These are phyloP conservation scores for Cyphomyrus plagiostoma DNA, from an alignment of 2,113 vertebrate genomes.

Conservation along the genomic window DNA sequence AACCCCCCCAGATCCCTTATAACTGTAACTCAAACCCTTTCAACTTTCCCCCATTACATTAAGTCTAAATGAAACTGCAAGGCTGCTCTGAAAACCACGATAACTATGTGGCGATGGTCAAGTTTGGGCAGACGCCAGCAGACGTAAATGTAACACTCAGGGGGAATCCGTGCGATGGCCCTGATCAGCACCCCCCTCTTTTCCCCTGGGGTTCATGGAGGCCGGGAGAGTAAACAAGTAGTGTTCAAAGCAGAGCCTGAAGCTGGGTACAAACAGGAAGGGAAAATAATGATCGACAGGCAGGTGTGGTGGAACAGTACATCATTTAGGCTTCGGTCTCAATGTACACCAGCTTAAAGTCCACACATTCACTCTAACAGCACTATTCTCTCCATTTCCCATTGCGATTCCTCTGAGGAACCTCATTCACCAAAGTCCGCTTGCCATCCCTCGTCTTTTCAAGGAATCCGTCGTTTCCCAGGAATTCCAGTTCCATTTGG, in stretches of 20 bases:
- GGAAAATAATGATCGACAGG: background rate
- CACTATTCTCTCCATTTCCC: conserved; percentile 27
- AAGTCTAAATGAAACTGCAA: background rate
- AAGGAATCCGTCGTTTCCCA: conserved; percentile 28
- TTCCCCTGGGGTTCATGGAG: background rate
- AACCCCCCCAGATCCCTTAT: background rate
- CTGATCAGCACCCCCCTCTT: background rate
- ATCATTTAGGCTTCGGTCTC: background rate
- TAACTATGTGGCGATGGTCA: background rate
- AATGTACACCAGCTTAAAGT: conserved; percentile 15
- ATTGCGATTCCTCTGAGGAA: background rate
- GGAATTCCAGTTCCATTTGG: background rate
- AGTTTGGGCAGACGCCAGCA: background rate
- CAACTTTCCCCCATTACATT: background rate
- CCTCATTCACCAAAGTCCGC: background rate
- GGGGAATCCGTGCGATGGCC: background rate
- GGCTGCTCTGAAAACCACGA: background rate
- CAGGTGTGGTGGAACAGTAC: conserved; percentile 2
- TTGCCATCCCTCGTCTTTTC: background rate
- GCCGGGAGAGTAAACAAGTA: background rate
- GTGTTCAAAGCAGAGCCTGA: background rate
- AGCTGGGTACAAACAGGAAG: background rate
- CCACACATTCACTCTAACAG: conserved; percentile 33
- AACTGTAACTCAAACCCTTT: background rate
- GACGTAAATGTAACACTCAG: background rate